phyloP scores from a whole-genome alignment of 2,797 vertebrate genomes.

The Cynodonichthys magdalenae region DNA sequence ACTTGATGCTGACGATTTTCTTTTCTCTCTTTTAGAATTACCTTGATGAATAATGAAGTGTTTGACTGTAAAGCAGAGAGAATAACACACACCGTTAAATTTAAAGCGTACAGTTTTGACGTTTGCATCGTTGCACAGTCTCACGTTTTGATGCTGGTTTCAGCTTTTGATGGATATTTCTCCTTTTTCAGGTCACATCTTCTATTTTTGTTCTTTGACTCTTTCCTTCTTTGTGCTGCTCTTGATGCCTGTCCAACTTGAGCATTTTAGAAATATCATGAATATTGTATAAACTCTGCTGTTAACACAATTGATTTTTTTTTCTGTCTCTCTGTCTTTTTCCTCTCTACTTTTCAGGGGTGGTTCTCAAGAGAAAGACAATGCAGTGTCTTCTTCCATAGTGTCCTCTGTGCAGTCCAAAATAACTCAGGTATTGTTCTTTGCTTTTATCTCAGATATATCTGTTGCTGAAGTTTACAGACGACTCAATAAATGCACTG shows the following conservation, averaged over 20 bases:
- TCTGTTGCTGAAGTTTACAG: slow-evolving; percentile 35
- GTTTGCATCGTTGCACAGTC: slow-evolving; percentile 18
- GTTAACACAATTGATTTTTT: slow-evolving; percentile 58
- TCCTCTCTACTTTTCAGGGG: slow-evolving; percentile 79
- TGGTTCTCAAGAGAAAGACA: slow-evolving; percentile 94
- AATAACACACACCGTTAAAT: slow-evolving; percentile 38
- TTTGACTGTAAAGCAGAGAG: neutral
- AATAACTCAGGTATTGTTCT: slow-evolving; percentile 95
- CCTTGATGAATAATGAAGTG: slow-evolving; percentile 46
- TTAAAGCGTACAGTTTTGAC: slow-evolving; percentile 9
- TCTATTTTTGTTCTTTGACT: neutral
- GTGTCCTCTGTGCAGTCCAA: slow-evolving; percentile 97
- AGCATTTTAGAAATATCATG: slow-evolving; percentile 53
- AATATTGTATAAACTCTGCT: slow-evolving; percentile 66
- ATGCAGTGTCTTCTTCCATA: slow-evolving; percentile 91
- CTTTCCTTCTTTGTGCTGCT: slow-evolving; percentile 8
- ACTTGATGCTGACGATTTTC: slow-evolving; percentile 12
- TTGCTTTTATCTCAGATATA: slow-evolving; percentile 42
- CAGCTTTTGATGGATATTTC: slow-evolving; percentile 23
- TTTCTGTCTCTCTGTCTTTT: slow-evolving; percentile 32
- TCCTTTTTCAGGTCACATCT: slow-evolving; percentile 23
- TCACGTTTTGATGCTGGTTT: slow-evolving; percentile 21
- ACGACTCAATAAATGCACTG: slow-evolving; percentile 11
- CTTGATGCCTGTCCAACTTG: slow-evolving; percentile 37
- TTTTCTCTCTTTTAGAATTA: slow-evolving; percentile 33